Evolutionary conservation across 1,140 invertebrate species (phyloP), one percentile per base, ranked within the genome.

Genomic region (Drosophila arizonae): DNA sequence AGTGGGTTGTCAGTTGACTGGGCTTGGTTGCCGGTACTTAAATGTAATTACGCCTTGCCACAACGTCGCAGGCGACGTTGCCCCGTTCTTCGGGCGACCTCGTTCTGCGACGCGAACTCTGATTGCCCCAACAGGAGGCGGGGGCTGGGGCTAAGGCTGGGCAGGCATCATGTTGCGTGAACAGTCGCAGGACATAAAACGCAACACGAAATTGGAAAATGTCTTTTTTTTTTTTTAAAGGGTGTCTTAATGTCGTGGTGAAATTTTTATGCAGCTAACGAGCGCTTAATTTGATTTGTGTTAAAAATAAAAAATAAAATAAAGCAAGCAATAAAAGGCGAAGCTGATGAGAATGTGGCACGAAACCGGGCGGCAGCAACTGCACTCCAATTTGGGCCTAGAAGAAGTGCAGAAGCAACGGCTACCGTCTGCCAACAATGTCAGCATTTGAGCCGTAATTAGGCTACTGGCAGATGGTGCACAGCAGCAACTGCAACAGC

Each of bases 271-370:
- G 46, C 71, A 67, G 66, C 60, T 79, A 84, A 84, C 80, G 72
- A 84, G 81, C 65, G 70, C 78, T 76, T 86, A 81, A 85, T 85
- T 81, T 86, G 81, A 85, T 85, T 86, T 85, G 81, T 65, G 64
- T 65, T 69, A 76, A 72, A 71, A 62, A 11, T 39, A 46, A 46
- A 15, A 1, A 9, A 46, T 2, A 24, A 24, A 24, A 24, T 24
- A 24, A 43, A 43, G 11, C 13, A 3, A n/a, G 41, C 2, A n/a
- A 13, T 5, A 17, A 17, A 45, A 17, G 15, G 43, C 6, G 15
- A 15, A 36, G 81, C 81, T 84, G 76, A 84, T 81, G 76, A 41
- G 81, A 64, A 79, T 80, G 84, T 72, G 76, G 70, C 81, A 79
- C 80, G 68, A 60, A 72, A 43, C 28, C 39, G 39, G 5, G 17